Conservation (phyloP, 2,797 vertebrate species). For the Hemitrygon akajei region DNA sequence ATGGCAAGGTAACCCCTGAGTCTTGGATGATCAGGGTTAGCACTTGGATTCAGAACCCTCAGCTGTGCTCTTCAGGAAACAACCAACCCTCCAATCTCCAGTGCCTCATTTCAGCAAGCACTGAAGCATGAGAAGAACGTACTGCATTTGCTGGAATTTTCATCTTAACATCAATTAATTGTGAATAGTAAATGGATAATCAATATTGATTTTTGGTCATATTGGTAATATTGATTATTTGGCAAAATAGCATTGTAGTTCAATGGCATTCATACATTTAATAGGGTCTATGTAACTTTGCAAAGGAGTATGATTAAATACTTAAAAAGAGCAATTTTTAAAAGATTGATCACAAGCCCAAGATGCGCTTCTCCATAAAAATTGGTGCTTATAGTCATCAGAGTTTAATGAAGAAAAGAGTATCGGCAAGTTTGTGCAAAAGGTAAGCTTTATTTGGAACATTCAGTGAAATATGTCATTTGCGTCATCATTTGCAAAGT, state of each 20-base stretch:
- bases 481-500: too few relatives aligned
- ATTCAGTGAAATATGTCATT: too few relatives aligned
- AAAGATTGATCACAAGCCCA: neutral
- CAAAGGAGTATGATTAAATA: neutral
- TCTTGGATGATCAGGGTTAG: neutral
- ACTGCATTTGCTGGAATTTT: neutral
- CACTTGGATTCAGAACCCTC: neutral
- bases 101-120: neutral
- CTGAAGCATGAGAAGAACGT: neutral
- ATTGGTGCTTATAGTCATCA: neutral
- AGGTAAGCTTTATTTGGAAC: too few relatives aligned
- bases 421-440: neutral
- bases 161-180: neutral
- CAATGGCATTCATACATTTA: neutral
- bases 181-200: neutral
- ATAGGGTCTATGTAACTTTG: neutral
- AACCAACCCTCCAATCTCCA: neutral
- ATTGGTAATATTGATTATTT: neutral
- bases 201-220: neutral
- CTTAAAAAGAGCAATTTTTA: neutral
- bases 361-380: neutral
- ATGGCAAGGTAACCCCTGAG: neutral
- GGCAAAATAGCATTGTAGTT: neutral
- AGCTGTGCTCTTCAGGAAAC: neutral
- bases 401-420: slow-evolving; percentile 1